Evolutionary conservation across 2,888 invertebrate species (phyloP).

Genomic region (Junonia oenone): DNA sequence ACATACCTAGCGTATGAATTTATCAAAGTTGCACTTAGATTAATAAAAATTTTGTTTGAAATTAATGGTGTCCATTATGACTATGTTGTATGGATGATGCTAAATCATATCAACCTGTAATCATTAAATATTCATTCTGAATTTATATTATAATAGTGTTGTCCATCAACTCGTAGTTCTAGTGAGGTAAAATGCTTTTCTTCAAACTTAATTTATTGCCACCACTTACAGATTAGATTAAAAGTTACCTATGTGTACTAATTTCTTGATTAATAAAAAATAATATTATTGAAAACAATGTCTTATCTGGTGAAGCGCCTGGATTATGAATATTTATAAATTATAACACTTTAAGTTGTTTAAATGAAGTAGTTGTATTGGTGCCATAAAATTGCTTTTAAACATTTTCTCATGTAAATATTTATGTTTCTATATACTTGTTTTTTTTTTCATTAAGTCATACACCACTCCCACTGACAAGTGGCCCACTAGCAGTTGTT

Average conservation of each 20-base stretch:
- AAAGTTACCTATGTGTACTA: conserved; percentile 29
- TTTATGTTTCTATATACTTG: conserved; percentile 10
- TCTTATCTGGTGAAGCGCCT: conserved; percentile 41
- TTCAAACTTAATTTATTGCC: conserved; percentile 26
- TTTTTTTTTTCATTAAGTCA: conserved; percentile 6
- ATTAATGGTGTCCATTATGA: conserved; percentile 29
- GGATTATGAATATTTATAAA: not conserved
- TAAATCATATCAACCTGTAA: conserved; percentile 41
- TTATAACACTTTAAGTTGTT: not conserved
- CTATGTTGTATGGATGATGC: conserved; percentile 25
- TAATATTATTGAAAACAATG: conserved; percentile 39
- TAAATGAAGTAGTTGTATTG: conserved; percentile 8
- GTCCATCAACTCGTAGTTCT: conserved; percentile 32
- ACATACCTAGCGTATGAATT: conserved; percentile 9
- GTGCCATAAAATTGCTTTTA: conserved; percentile 28
- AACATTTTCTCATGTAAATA: conserved; percentile 21
- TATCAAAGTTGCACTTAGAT: conserved; percentile 12
- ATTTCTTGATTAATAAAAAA: conserved; percentile 25
- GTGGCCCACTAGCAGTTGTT: conserved; percentile 9
- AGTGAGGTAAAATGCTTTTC: conserved; percentile 32
- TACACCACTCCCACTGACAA: not conserved
- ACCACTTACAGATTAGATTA: conserved; percentile 27
- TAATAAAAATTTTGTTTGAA: conserved; percentile 16
- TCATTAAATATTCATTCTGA: conserved; percentile 35
- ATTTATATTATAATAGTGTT: conserved; percentile 30